phyloP scores from a whole-genome alignment of 2,888 invertebrate genomes.

The Torymus texanus region DNA sequence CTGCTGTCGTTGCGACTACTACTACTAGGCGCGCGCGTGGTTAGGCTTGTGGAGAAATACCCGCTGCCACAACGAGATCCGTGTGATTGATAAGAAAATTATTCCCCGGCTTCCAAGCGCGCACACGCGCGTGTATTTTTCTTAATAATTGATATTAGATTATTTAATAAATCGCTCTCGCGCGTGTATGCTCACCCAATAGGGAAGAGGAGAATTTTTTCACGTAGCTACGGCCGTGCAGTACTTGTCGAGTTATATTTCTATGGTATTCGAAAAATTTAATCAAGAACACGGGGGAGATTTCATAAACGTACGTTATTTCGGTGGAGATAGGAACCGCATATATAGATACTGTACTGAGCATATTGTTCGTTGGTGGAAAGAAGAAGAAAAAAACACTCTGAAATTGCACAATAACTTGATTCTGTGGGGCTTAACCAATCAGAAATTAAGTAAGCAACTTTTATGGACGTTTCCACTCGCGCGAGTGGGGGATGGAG shows the following conservation, averaged over 20 bases:
- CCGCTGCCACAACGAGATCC: background rate
- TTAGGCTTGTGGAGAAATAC: slow-evolving; percentile 24
- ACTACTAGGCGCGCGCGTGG: background rate
- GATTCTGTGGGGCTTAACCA: background rate
- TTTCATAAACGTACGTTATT: no score
- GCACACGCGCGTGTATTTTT: background rate
- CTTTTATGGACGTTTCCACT: background rate
- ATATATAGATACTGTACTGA: no score
- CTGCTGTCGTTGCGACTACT: no score
- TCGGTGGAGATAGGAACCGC: no score
- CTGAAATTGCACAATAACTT: no score
- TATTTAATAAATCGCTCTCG: slow-evolving; percentile 25
- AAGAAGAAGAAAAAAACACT: no score
- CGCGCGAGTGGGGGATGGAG: background rate
- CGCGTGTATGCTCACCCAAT: background rate
- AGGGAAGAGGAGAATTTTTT: slow-evolving; percentile 1
- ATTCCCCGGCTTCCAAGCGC: background rate
- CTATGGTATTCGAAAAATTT: no score
- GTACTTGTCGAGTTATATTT: background rate
- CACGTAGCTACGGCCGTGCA: background rate
- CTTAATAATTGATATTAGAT: slow-evolving; percentile 43
- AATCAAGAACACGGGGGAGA: no score
- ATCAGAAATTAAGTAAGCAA: background rate
- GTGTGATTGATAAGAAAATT: slow-evolving; percentile 49
- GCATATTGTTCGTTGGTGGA: no score